These are phyloP conservation scores for Stichopus chloronotus DNA, from an alignment of 35 echinoderm and acorn worm genomes.

Conservation along the genomic window DNA sequence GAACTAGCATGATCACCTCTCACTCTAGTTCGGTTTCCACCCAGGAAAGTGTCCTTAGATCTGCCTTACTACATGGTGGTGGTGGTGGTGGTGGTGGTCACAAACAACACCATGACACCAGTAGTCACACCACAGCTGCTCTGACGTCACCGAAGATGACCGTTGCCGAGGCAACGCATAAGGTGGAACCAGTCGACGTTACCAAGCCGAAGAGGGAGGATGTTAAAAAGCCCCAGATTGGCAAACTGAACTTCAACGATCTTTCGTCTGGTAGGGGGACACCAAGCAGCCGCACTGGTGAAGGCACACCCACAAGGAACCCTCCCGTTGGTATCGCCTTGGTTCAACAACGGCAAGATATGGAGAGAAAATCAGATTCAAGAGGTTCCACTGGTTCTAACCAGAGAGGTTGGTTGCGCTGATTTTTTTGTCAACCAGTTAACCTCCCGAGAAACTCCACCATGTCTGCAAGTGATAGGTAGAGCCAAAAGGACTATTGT, in stretches of 20 bases:
- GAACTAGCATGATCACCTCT: constrained; percentile 52
- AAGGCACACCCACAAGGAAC: constrained; percentile 43
- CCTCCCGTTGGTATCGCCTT: constrained; percentile 94
- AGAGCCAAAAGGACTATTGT: too few relatives aligned
- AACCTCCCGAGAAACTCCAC: background rate
- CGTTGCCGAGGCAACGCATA: constrained; percentile 4
- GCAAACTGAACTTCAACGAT: constrained; percentile 46
- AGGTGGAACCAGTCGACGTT: constrained; percentile 24
- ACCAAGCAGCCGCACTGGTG: background rate
- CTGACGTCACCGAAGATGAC: constrained; percentile 53
- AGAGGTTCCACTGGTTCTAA: constrained; percentile 34
- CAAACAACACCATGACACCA: background rate
- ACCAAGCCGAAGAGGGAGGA: constrained; percentile 50
- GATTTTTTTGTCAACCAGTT: background rate
- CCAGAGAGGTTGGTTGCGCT: constrained; percentile 64
- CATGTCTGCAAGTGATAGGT: too few relatives aligned
- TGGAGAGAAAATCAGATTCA: constrained; percentile 43
- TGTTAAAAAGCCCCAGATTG: constrained; percentile 36
- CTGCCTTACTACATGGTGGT: constrained; percentile 55
- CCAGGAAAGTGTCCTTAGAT: constrained; percentile 65
- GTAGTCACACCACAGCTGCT: constrained; percentile 32
- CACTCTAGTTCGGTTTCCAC: constrained; percentile 49
- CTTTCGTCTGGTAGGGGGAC: constrained; percentile 2
- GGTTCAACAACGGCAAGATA: constrained; percentile 88
- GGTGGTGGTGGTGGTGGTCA: constrained; percentile 32